Evolutionary conservation across 1,140 invertebrate genomes (phyloP).

Genomic region (Caerostris darwini): DNA sequence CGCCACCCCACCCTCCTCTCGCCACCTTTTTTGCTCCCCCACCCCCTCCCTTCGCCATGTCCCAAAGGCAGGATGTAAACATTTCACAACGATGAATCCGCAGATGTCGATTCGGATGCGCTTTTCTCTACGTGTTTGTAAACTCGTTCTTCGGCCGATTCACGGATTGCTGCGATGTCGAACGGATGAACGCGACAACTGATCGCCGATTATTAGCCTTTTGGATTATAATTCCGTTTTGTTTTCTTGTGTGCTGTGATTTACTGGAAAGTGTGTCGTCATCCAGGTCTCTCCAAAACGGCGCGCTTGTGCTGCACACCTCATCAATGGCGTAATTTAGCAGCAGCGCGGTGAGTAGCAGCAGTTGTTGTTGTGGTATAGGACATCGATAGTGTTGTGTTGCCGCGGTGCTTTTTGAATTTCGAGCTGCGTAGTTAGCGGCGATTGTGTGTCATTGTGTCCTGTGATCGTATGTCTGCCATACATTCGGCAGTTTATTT

Average conservation of each 20-base stretch:
- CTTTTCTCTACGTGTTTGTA: constrained; percentile 6
- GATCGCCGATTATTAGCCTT: too few species aligned
- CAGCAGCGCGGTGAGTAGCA: constrained; percentile 66
- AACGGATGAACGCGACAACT: too few species aligned
- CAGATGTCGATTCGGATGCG: constrained; percentile 51
- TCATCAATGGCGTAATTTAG: constrained; percentile 77
- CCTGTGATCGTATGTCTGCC: too few species aligned
- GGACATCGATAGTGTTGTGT: constrained; percentile 24
- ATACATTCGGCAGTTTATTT: too few species aligned
- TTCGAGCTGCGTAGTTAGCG: constrained; percentile 46
- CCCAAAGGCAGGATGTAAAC: constrained; percentile 76
- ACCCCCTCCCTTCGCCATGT: constrained; percentile 24
- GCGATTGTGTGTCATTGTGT: not conserved
- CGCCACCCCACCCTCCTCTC: not conserved
- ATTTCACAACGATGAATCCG: constrained; percentile 74
- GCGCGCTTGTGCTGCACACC: constrained; percentile 23
- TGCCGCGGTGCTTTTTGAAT: constrained; percentile 70
- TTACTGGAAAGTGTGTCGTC: constrained; percentile 71
- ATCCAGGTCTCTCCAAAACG: constrained; percentile 15
- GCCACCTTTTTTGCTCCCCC: not conserved
- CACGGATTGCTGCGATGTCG: too few species aligned
- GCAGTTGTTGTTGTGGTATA: constrained; percentile 10
- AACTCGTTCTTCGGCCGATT: constrained; percentile 9
- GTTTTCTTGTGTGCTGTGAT: constrained; percentile 16
- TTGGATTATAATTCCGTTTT: not conserved